A percentile compares a stretch with the other conserved stretches of the same genome.
These are phyloP conservation scores for Campopleginae sp. DNA, from an alignment of 2,888 invertebrate genomes.

Conservation along the genomic window DNA sequence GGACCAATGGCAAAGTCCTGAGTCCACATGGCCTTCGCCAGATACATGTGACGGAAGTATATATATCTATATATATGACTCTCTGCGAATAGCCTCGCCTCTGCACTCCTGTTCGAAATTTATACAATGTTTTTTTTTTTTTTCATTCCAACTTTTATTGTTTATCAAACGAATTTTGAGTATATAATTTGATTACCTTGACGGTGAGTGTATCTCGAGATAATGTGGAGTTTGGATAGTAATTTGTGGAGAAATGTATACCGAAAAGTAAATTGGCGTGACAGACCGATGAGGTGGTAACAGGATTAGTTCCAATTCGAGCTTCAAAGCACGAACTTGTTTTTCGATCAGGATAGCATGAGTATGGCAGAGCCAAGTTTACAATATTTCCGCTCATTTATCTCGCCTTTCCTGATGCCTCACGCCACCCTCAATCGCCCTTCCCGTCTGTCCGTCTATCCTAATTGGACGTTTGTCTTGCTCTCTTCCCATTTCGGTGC, in stretches of 20 bases:
- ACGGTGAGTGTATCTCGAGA: not conserved
- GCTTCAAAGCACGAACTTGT: constrained; percentile 81
- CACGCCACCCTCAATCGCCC: constrained; percentile 14
- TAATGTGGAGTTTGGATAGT: not conserved
- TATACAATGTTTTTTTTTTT: constrained; percentile 48
- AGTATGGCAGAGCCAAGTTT: constrained; percentile 57
- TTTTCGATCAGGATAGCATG: constrained; percentile 79
- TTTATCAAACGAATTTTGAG: constrained; percentile 9
- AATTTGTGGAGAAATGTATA: constrained; percentile 18
- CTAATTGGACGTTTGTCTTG: constrained; percentile 9
- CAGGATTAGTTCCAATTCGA: constrained; percentile 80
- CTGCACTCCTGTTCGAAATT: constrained; percentile 55
- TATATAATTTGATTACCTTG: not conserved
- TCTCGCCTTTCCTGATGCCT: constrained; percentile 5
- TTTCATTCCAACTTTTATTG: constrained; percentile 16
- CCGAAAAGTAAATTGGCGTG: not conserved
- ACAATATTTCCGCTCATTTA: constrained; percentile 4
- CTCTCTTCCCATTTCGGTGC: constrained; percentile 27
- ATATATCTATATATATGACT: not conserved
- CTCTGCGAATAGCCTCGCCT: not conserved
- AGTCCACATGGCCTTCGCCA: not conserved
- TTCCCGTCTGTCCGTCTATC: constrained; percentile 9
- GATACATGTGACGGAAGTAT: not conserved
- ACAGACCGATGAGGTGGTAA: constrained; percentile 67
- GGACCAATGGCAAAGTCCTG: not conserved